Evolutionary conservation across 2,888 invertebrate genomes (phyloP).

Genomic region (Philonicus albiceps): DNA sequence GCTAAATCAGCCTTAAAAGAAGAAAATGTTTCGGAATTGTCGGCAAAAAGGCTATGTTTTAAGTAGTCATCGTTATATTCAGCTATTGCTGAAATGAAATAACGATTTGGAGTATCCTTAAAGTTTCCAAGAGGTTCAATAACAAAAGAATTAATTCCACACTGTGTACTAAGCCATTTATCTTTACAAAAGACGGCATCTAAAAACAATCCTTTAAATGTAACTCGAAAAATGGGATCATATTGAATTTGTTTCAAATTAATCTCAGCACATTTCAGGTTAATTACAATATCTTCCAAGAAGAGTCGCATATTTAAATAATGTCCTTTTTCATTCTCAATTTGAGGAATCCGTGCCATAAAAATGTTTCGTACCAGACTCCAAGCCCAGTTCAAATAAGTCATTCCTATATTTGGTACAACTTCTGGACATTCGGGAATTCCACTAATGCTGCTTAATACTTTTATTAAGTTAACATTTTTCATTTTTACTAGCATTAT

Average conservation of each 20-base stretch:
- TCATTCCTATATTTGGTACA: constrained; percentile 45
- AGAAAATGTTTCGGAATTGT: not conserved
- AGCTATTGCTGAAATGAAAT: not conserved
- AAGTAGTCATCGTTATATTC: not conserved
- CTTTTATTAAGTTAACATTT: not conserved
- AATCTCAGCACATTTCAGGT: constrained; percentile 69
- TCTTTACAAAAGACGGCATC: constrained; percentile 72
- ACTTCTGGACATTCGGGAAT: not conserved
- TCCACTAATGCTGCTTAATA: not conserved
- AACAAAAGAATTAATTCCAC: constrained; percentile 71
- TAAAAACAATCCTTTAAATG: constrained; percentile 71
- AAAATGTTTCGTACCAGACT: constrained; percentile 70
- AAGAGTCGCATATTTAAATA: constrained; percentile 74
- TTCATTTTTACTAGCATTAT: constrained; percentile 72
- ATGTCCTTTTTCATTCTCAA: not conserved
- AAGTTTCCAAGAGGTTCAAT: constrained; percentile 65
- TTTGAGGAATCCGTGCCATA: constrained; percentile 50
- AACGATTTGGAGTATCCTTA: not conserved
- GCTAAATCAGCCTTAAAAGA: not conserved
- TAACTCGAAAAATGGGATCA: constrained; percentile 70
- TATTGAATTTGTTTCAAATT: constrained; percentile 66
- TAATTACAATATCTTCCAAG: constrained; percentile 73
- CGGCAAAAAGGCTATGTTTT: not conserved
- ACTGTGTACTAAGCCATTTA: constrained; percentile 74
- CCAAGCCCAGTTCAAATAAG: constrained; percentile 76